Evolutionary conservation across 30 jellyfish, hydroid and myxozoan genomes (phyloP).

Genomic region (Aurelia aurita): DNA sequence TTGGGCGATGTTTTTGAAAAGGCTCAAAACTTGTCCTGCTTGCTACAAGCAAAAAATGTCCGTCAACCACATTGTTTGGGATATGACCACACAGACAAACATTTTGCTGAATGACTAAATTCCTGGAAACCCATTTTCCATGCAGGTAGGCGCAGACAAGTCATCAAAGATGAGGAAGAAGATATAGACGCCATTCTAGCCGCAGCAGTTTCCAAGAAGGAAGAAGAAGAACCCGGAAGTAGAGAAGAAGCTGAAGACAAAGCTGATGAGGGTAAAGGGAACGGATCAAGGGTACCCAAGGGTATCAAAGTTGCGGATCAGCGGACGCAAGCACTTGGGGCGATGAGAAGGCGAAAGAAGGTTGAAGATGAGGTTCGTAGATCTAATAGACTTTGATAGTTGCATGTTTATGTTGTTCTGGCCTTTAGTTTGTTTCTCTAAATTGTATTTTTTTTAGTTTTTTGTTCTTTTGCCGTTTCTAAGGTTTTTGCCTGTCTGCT

Average conservation of each 20-base stretch:
- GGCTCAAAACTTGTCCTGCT: no score
- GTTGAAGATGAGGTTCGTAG: constrained; percentile 48
- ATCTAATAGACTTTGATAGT: not conserved
- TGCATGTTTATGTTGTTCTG: not conserved
- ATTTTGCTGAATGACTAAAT: no score
- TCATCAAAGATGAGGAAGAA: constrained; percentile 35
- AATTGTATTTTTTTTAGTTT: no score
- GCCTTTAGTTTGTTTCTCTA: no score
- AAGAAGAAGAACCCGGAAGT: not conserved
- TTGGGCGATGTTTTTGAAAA: no score
- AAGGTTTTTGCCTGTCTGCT: no score
- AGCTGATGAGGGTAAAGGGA: not conserved
- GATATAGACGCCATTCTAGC: constrained; percentile 31
- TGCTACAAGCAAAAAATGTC: no score
- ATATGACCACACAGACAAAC: no score
- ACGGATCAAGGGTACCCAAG: constrained; percentile 26
- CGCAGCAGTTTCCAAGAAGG: not conserved
- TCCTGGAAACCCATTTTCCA: no score
- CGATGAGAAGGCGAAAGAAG: constrained; percentile 30
- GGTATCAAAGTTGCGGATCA: constrained; percentile 21
- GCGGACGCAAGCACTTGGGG: constrained; percentile 6
- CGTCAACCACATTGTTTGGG: no score
- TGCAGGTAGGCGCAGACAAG: constrained; percentile 33
- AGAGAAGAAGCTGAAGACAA: not conserved
- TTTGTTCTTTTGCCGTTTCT: no score